These are phyloP conservation scores for Mesopsocus fuscifrons DNA, from an alignment of 2,888 invertebrate genomes.

Conservation along the genomic window DNA sequence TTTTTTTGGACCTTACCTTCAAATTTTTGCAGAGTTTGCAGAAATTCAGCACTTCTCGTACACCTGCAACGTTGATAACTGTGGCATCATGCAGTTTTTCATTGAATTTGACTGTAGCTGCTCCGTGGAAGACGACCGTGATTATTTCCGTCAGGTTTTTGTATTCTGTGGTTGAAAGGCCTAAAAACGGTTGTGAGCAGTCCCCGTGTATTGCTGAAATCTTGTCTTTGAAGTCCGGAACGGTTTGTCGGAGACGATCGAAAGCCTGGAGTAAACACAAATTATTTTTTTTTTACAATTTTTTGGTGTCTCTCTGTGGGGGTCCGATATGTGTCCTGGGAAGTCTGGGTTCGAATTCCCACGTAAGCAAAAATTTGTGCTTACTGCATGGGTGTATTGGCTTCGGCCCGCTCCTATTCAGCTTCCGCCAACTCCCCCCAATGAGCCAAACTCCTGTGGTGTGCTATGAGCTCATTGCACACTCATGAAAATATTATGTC, in stretches of 20 bases:
- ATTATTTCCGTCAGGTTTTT: constrained; percentile 17
- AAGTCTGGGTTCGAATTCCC: too few species aligned
- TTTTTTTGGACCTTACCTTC: too few species aligned
- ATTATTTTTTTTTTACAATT: too few species aligned
- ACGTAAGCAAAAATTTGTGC: too few species aligned
- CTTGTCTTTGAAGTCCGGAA: constrained; percentile 24
- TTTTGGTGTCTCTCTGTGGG: too few species aligned
- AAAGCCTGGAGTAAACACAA: constrained; percentile 20
- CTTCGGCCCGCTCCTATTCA: too few species aligned
- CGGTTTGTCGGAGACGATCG: constrained; percentile 16
- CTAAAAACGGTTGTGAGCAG: constrained; percentile 23
- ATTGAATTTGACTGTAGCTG: constrained; percentile 20
- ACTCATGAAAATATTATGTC: too few species aligned
- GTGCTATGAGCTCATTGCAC: too few species aligned
- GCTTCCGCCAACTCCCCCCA: too few species aligned
- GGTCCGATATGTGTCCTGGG: too few species aligned
- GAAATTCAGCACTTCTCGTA: constrained; percentile 16
- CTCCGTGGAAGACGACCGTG: constrained; percentile 20
- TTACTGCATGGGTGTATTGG: too few species aligned
- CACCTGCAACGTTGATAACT: constrained; percentile 19
- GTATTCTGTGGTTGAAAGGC: constrained; percentile 24
- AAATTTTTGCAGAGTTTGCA: neutral
- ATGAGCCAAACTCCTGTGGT: too few species aligned
- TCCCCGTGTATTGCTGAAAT: constrained; percentile 25
- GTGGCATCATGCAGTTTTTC: constrained; percentile 18